Evolutionary conservation across 2,797 vertebrate genomes (phyloP), one percentile per base, ranked within the genome.

Genomic region (Poliocrania exsul): DNA sequence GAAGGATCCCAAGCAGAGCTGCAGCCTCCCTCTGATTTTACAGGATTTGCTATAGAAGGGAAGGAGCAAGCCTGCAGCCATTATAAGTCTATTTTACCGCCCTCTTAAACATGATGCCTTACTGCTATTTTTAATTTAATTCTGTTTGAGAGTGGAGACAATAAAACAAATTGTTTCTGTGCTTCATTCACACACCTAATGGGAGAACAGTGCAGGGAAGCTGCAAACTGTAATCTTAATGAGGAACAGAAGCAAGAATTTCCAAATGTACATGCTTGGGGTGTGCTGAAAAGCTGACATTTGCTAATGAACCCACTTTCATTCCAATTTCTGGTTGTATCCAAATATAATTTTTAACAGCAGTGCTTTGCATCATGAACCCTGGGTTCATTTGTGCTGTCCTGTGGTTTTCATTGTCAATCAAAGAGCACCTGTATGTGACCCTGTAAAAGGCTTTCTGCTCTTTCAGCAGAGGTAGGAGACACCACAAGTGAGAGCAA

Each of bases 121-220:
- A 58, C 56, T 90, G 70, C 51, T 94, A 46, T 79, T 94, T 96
- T 95, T 81, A 86, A 90, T 95, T 83, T 61, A 62, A 81, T 92
- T 90, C 11, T 91, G 95, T 73, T 53, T 86, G 58, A 88, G 66
- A 86, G 53, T 67, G 56, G 66, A 80, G 67, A 49, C 0, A 3
- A 75, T 93, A 91, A 95, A 93, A 69, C 70, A 84, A 88, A 73
- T 82, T 86, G 38, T 88, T 92, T 90, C 88, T 79, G 15, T 92
- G 65, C 82, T 93, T 91, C 73, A 51, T 75, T 95, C 82, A 79
- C 69, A 57, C 58, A 93, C 81, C 72, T 90, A 72, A 86, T 92
- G 70, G 73, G 62, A 88, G 49, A 95, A 54, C 40, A 71, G 75
- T 40, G 50, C 61, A 72, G 65, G 31, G 72, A 65, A 95, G 65